These are phyloP conservation scores for Poecilia velifera DNA, from an alignment of 2,797 vertebrate genomes.

Conservation along the genomic window DNA sequence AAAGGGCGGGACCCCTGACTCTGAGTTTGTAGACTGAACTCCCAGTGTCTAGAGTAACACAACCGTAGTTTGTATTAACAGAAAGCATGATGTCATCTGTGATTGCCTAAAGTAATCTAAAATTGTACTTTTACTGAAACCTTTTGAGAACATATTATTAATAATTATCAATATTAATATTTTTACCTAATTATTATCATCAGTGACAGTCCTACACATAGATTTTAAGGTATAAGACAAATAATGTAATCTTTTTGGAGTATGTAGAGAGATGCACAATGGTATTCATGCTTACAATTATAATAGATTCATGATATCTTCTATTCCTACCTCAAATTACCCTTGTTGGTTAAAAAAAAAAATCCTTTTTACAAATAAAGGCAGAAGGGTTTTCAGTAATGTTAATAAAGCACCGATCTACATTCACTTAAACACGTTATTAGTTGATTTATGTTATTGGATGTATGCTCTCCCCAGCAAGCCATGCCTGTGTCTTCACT, in stretches of 20 bases:
- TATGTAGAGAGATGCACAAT: not conserved
- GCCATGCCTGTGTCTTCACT: not conserved
- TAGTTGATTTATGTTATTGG: constrained; percentile 9
- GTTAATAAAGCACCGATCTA: not conserved
- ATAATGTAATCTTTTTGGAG: not conserved
- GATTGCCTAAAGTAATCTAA: not conserved
- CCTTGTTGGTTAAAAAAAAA: not conserved
- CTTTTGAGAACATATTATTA: no score
- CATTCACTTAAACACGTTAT: not conserved
- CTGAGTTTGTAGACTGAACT: constrained; percentile 48
- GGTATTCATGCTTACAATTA: not conserved
- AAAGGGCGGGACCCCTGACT: constrained; percentile 64
- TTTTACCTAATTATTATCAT: not conserved
- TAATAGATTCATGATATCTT: not conserved
- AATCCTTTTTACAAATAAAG: not conserved
- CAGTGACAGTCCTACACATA: not conserved
- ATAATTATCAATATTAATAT: not conserved
- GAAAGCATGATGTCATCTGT: constrained; percentile 41
- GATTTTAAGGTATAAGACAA: not conserved
- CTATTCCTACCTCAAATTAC: not conserved
- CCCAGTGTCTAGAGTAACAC: constrained; percentile 26
- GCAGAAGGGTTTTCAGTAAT: not conserved
- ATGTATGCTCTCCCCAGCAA: constrained; percentile 20
- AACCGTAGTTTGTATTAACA: constrained; percentile 22
- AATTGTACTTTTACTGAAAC: not conserved